These are phyloP conservation scores for Cynodonichthys magdalenae DNA, from an alignment of 2,797 vertebrate genomes.

Conservation along the genomic window DNA sequence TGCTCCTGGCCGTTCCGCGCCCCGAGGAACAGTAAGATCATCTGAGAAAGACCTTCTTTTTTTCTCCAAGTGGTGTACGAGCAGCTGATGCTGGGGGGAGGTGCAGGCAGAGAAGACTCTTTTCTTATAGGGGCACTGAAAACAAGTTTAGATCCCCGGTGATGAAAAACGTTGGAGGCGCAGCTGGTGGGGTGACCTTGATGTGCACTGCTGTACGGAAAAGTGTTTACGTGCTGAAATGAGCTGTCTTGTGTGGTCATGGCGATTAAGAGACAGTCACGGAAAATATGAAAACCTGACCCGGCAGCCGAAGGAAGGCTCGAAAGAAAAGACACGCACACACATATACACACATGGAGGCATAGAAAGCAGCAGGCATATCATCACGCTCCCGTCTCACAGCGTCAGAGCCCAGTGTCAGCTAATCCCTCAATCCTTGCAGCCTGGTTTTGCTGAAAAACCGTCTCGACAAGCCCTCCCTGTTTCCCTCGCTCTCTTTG, in stretches of 20 bases:
- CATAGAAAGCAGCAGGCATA: conserved; percentile 45
- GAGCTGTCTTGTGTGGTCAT: conserved; percentile 48
- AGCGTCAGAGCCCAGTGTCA: conserved; percentile 46
- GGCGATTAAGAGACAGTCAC: conserved; percentile 60
- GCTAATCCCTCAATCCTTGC: conserved; percentile 67
- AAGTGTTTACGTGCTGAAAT: conserved; percentile 35
- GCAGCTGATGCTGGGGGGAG: conserved; percentile 39
- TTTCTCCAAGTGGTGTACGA: conserved; percentile 4
- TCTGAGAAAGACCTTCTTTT: conserved; percentile 27
- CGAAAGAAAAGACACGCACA: conserved; percentile 9
- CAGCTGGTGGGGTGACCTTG: conserved; percentile 76
- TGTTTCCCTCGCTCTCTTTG: conserved; percentile 35
- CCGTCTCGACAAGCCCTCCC: conserved; percentile 34
- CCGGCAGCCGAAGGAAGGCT: conserved; percentile 30
- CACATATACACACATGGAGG: not conserved
- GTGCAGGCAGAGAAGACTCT: conserved; percentile 43
- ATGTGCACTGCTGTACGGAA: conserved; percentile 41
- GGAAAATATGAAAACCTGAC: conserved; percentile 56
- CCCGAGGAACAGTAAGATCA: conserved; percentile 30
- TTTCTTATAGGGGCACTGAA: conserved; percentile 64
- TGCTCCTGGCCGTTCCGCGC: conserved; percentile 19
- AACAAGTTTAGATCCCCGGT: conserved; percentile 58
- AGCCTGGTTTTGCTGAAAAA: conserved; percentile 47
- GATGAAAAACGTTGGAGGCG: conserved; percentile 58
- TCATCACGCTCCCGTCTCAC: conserved; percentile 47